phyloP scores from a whole-genome alignment of 1,140 invertebrate species.

The Bombus pyrosoma region DNA sequence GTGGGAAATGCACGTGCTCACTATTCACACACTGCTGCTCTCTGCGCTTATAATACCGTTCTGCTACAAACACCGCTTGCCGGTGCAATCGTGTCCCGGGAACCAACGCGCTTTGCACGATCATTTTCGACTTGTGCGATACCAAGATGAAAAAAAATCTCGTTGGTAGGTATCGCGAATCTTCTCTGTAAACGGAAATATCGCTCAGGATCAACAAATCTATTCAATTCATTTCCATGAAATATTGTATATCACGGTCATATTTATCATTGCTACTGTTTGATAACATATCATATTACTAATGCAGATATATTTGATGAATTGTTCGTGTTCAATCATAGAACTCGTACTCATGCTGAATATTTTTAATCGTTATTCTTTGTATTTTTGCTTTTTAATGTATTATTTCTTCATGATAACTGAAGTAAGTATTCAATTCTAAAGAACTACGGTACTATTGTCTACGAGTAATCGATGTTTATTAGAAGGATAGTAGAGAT shows the following conservation, averaged over 20 bases:
- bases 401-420: not conserved
- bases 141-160: not conserved
- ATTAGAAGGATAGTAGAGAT: not conserved
- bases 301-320: not conserved
- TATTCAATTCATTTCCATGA: not conserved
- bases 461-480: not conserved
- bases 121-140: conserved; percentile 23
- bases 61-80: conserved; percentile 57
- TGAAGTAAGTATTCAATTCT: not conserved
- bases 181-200: conserved; percentile 4
- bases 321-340: not conserved
- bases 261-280: not conserved
- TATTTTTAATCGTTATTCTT: not conserved
- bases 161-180: not conserved
- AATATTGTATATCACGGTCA: not conserved
- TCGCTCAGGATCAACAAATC: not conserved
- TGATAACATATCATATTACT: not conserved
- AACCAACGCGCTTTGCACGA: conserved; percentile 21
- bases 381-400: not conserved
- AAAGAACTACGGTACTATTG: not conserved
- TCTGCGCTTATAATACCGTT: conserved; percentile 63
- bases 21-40: conserved; percentile 78
- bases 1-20: conserved; percentile 81
- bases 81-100: conserved; percentile 31
- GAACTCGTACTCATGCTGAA: not conserved